Conservation (phyloP, 2,797 vertebrate genomes). For the Lepidocolaptes lacrymiger region DNA sequence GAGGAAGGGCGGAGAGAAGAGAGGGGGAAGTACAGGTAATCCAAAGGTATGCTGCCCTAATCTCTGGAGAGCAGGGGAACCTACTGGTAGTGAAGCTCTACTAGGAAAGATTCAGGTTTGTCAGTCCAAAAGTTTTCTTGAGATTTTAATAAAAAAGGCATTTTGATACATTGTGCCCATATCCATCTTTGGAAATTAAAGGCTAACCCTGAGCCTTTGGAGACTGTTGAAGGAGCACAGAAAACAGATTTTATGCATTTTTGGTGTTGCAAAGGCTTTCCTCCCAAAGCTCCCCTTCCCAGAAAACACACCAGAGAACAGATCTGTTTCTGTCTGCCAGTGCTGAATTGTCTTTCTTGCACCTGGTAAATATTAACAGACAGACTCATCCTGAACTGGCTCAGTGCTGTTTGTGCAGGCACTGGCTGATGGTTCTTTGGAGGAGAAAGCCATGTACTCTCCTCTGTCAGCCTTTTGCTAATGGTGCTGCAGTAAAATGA, state of each 20-base stretch:
- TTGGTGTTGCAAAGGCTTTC: background rate
- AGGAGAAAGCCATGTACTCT: background rate
- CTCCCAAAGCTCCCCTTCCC: background rate
- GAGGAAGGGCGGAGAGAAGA: rapidly evolving
- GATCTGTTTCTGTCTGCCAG: background rate
- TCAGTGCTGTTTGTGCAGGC: background rate
- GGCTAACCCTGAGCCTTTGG: background rate
- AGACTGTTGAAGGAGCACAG: background rate
- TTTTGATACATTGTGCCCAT: background rate
- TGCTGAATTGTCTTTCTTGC: background rate
- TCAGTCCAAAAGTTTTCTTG: background rate
- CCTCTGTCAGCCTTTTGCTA: background rate
- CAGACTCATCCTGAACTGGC: background rate
- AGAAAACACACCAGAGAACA: background rate
- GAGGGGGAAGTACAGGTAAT: background rate
- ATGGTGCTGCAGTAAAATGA: background rate
- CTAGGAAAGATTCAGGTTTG: background rate
- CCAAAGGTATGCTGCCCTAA: background rate
- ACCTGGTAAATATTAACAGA: background rate
- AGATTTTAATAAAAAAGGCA: background rate
- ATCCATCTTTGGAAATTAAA: background rate
- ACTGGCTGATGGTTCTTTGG: background rate
- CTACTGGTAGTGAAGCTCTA: background rate
- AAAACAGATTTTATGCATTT: background rate
- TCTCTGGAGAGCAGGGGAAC: background rate